Percentiles rank a stretch among this genome's conserved stretches.
Evolutionary conservation across 1,140 invertebrate species (phyloP).

Genomic region (Halictus rubicundus): DNA sequence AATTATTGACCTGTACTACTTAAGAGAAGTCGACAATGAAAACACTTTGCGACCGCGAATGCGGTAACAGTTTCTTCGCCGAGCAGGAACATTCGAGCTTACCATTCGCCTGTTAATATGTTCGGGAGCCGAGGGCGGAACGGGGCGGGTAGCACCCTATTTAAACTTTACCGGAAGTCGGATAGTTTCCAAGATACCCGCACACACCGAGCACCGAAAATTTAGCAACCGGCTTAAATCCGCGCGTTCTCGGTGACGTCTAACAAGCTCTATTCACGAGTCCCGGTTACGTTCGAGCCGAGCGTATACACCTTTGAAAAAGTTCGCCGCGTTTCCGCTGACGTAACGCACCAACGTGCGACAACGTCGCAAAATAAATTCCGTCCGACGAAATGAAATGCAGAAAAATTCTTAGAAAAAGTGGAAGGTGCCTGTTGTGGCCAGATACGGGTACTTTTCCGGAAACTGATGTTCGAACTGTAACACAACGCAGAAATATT

Average conservation of each 20-base stretch:
- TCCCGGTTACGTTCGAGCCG: too few relatives aligned
- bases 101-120: conserved; percentile 12
- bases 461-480: too few relatives aligned
- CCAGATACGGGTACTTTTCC: too few relatives aligned
- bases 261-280: not conserved
- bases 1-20: conserved; percentile 18
- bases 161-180: conserved; percentile 15
- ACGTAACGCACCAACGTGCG: too few relatives aligned
- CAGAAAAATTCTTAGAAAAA: too few relatives aligned
- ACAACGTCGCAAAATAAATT: too few relatives aligned
- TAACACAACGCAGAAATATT: too few relatives aligned
- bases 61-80: conserved; percentile 4
- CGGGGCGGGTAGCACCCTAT: not conserved
- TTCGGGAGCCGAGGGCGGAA: conserved; percentile 7
- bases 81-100: not conserved
- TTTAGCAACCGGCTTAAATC: conserved; percentile 26
- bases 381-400: too few relatives aligned
- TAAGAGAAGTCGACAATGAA: not conserved
- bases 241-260: not conserved
- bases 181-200: not conserved
- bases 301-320: too few relatives aligned
- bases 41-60: not conserved
- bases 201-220: not conserved
- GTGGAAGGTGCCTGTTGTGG: too few relatives aligned
- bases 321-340: too few relatives aligned